Conservation (phyloP, 2,888 invertebrate genomes). For the Caenorhabditis macrosperma region DNA sequence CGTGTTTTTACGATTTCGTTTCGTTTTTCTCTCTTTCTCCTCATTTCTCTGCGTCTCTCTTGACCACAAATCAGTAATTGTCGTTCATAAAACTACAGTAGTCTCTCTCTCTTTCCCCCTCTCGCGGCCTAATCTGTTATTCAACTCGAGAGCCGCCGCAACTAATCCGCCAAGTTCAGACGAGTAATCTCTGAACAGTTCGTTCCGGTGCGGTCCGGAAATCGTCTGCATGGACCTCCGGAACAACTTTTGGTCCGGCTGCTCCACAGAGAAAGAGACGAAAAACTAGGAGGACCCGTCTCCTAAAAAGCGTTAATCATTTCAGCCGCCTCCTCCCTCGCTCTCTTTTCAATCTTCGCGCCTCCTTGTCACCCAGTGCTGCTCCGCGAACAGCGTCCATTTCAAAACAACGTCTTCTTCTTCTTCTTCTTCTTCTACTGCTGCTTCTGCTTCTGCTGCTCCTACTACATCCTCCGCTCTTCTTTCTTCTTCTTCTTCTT, state of each 20-base stretch:
- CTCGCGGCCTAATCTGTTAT: too few relatives aligned
- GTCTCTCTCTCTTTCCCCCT: too few relatives aligned
- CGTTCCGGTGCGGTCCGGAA: too few relatives aligned
- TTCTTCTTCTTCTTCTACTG: constrained; percentile 22
- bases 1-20: background rate
- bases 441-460: constrained; percentile 2
- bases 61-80: too few relatives aligned
- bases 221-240: too few relatives aligned
- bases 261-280: background rate
- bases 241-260: background rate
- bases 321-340: constrained; percentile 19
- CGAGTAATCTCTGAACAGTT: too few relatives aligned
- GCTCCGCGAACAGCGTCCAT: constrained; percentile 13
- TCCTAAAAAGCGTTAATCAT: constrained; percentile 46
- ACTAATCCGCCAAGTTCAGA: background rate
- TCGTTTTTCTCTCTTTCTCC: background rate
- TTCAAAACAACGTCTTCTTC: constrained; percentile 47
- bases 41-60: too few relatives aligned
- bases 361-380: constrained; percentile 45
- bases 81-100: too few relatives aligned
- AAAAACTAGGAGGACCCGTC: background rate
- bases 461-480: constrained; percentile 19
- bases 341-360: constrained; percentile 41
- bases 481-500: constrained; percentile 8
- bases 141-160: too few relatives aligned